Percentiles rank a stretch among this genome's conserved stretches.
These are phyloP conservation scores for Pelagia noctiluca DNA, from an alignment of 30 jellyfish, hydroid and myxozoan species.

Conservation along the genomic window DNA sequence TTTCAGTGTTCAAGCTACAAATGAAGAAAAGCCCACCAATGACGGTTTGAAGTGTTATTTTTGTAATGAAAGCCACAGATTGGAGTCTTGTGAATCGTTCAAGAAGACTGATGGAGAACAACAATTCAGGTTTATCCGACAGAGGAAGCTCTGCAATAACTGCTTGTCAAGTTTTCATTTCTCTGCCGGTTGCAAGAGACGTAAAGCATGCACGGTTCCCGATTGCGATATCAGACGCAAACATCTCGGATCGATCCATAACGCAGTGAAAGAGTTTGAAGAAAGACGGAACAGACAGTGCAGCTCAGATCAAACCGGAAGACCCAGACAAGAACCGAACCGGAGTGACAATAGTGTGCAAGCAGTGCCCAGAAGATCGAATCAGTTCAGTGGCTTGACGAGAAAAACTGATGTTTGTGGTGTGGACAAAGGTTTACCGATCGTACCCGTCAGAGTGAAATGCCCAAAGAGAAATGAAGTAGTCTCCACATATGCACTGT, in stretches of 20 bases:
- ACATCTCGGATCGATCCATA: slow-evolving; percentile 32
- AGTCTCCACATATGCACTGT: slow-evolving; percentile 37
- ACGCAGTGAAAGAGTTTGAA: slow-evolving; percentile 40
- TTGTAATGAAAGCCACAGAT: slow-evolving; percentile 29
- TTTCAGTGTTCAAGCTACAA: slow-evolving; percentile 49
- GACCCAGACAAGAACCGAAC: not conserved
- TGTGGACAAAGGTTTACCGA: slow-evolving; percentile 42
- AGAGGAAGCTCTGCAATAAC: slow-evolving; percentile 48
- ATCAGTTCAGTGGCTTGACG: slow-evolving; percentile 47
- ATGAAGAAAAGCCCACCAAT: not conserved
- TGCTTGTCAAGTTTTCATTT: slow-evolving; percentile 41
- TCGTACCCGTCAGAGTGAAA: slow-evolving; percentile 45
- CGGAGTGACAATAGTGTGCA: no score
- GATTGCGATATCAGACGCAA: slow-evolving; percentile 36
- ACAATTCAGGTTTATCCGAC: slow-evolving; percentile 21
- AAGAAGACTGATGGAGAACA: slow-evolving; percentile 34
- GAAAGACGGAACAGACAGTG: slow-evolving; percentile 11
- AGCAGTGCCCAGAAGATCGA: not conserved
- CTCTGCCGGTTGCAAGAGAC: slow-evolving; percentile 58
- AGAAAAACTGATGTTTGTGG: not conserved
- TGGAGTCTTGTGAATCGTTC: slow-evolving; percentile 26
- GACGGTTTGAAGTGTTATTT: slow-evolving; percentile 8
- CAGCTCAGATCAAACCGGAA: not conserved
- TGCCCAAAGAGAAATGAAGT: not conserved
- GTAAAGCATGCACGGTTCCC: slow-evolving; percentile 44